Evolutionary conservation across 2,797 vertebrate genomes (phyloP).

Genomic region (Tympanoctomys barrerae): DNA sequence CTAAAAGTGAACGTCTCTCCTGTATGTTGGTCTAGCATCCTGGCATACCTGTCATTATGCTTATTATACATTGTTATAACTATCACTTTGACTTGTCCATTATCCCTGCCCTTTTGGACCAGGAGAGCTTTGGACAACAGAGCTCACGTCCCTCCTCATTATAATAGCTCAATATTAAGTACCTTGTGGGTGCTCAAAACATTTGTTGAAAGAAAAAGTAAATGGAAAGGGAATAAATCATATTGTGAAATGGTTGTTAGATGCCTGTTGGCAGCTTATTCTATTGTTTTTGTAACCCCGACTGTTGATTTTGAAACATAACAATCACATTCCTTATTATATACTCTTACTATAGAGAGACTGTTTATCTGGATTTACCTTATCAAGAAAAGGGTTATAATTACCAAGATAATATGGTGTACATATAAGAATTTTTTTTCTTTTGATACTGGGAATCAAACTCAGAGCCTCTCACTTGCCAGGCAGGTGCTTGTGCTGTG

Average conservation of each 20-base stretch:
- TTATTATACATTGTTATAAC: background rate
- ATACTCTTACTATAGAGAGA: background rate
- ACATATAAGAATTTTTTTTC: background rate
- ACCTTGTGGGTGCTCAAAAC: background rate
- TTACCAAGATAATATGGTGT: background rate
- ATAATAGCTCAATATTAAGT: background rate
- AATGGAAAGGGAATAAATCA: background rate
- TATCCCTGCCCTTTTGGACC: background rate
- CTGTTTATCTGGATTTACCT: background rate
- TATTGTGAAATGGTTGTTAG: background rate
- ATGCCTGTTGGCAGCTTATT: background rate
- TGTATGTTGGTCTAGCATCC: background rate
- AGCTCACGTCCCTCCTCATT: background rate
- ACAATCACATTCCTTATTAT: background rate
- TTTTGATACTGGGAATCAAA: too few species aligned
- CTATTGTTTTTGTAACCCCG: conserved; percentile 8
- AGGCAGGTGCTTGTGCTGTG: too few species aligned
- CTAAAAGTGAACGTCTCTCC: background rate
- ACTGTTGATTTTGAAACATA: conserved; percentile 8
- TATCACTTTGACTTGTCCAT: background rate
- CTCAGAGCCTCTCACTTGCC: too few species aligned
- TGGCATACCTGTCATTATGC: background rate
- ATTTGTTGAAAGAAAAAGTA: conserved; percentile 50
- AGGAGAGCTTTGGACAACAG: conserved; percentile 13
- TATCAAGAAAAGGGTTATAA: background rate